These are phyloP conservation scores for Stegostoma tigrinum DNA, from an alignment of 2,113 vertebrate species.

Conservation along the genomic window DNA sequence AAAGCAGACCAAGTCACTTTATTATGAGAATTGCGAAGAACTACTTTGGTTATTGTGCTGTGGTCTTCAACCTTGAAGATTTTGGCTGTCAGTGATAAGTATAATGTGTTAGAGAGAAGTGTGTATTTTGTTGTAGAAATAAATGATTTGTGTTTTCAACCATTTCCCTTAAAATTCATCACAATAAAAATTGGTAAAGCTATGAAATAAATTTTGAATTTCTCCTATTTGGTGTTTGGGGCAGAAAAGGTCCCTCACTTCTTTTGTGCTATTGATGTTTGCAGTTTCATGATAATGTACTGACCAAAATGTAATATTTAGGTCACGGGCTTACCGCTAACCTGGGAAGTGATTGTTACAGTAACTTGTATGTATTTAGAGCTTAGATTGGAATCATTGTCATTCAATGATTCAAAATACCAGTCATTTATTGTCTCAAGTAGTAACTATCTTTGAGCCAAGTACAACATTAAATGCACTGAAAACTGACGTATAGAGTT, in stretches of 20 bases:
- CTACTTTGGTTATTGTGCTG: background rate
- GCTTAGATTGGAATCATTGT: background rate
- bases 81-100: background rate
- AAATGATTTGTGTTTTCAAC: background rate
- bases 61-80: background rate
- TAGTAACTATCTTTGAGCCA: background rate
- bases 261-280: background rate
- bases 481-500: background rate
- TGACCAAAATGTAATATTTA: constrained; percentile 4
- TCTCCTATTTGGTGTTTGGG: background rate
- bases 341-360: background rate
- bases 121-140: background rate
- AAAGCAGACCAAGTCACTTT: background rate
- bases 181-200: background rate
- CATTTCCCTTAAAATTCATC: background rate
- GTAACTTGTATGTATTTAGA: background rate
- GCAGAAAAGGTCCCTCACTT: background rate
- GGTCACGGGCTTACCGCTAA: background rate
- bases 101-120: background rate
- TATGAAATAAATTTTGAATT: background rate
- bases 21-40: background rate
- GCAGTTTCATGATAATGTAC: background rate
- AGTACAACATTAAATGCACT: background rate
- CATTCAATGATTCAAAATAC: background rate
- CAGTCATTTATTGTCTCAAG: background rate